Evolutionary conservation across 2,888 invertebrate genomes (phyloP).

Genomic region (Tetheella fluctuosa): DNA sequence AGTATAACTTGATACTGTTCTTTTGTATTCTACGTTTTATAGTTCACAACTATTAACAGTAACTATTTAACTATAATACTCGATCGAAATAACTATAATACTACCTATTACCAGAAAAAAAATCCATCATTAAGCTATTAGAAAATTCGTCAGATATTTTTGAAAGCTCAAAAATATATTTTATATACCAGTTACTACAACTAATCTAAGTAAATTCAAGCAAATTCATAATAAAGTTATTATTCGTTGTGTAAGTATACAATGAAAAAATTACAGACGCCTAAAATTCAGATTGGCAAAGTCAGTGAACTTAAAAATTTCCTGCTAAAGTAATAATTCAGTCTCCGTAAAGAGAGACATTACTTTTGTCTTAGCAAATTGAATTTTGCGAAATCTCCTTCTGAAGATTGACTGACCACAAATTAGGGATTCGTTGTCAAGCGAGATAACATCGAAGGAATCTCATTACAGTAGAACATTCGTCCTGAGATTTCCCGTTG

Average conservation of each 20-base stretch:
- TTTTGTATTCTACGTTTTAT: neutral
- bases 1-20: no score
- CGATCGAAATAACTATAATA: no score
- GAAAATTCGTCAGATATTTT: no score
- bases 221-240: neutral
- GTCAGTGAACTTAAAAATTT: slow-evolving; percentile 37
- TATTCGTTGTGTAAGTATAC: neutral
- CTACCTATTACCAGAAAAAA: no score
- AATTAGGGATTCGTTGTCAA: slow-evolving; percentile 81
- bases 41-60: no score
- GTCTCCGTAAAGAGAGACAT: slow-evolving; percentile 55
- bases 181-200: no score
- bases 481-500: slow-evolving; percentile 48
- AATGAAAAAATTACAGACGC: neutral
- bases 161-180: no score
- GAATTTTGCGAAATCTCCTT: slow-evolving; percentile 71
- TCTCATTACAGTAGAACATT: slow-evolving; percentile 78
- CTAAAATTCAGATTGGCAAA: slow-evolving; percentile 9
- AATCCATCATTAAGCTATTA: no score
- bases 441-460: slow-evolving; percentile 78
- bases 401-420: slow-evolving; percentile 80
- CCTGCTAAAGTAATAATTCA: slow-evolving; percentile 46
- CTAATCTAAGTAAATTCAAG: neutral
- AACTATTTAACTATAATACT: no score
- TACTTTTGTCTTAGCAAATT: slow-evolving; percentile 79